These are phyloP conservation scores for Eumaeus atala DNA, from an alignment of 1,140 invertebrate species.

Conservation along the genomic window DNA sequence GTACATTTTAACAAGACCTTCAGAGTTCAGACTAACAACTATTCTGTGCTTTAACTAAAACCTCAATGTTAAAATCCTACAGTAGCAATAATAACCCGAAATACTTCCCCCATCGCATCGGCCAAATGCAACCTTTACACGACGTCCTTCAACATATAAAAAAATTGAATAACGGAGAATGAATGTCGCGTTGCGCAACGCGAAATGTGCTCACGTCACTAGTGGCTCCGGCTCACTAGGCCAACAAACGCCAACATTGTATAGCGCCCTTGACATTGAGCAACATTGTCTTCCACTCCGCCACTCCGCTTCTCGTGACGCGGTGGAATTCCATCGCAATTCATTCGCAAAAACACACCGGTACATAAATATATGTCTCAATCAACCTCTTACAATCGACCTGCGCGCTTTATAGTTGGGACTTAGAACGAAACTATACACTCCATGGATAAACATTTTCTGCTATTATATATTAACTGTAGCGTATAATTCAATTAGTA, in stretches of 20 bases:
- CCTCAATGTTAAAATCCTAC: too few relatives aligned
- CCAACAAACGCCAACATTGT: conserved; percentile 48
- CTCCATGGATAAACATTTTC: too few relatives aligned
- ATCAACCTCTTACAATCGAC: neutral
- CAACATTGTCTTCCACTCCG: conserved; percentile 8
- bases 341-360: conserved; percentile 15
- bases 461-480: too few relatives aligned
- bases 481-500: too few relatives aligned
- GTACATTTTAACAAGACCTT: too few relatives aligned
- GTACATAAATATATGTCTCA: neutral
- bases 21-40: too few relatives aligned
- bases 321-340: conserved; percentile 22
- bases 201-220: conserved; percentile 9
- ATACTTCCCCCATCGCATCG: too few relatives aligned
- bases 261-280: conserved; percentile 39
- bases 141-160: neutral
- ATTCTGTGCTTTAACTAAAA: too few relatives aligned
- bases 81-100: too few relatives aligned
- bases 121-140: too few relatives aligned
- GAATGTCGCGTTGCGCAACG: neutral
- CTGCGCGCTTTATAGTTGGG: too few relatives aligned
- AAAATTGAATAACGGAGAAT: neutral
- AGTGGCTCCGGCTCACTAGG: conserved; percentile 15
- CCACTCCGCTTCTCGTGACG: conserved; percentile 2
- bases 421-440: too few relatives aligned